Evolutionary conservation across 2,113 vertebrate genomes (phyloP).

Genomic region (Neogobius melanostomus): DNA sequence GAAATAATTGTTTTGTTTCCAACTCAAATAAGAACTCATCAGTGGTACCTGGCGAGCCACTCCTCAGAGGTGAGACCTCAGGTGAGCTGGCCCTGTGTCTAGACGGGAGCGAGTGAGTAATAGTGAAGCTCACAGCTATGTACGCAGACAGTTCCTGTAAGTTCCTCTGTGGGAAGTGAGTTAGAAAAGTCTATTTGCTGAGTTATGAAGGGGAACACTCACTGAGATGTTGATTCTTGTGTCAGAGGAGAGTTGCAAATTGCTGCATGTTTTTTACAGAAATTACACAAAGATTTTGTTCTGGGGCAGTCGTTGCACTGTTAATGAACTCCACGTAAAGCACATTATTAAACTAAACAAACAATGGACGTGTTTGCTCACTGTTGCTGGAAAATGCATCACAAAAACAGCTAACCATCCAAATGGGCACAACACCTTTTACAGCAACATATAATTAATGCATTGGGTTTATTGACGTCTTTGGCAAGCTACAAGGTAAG

Average conservation of each 20-base stretch:
- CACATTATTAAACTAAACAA: slow-evolving; percentile 29
- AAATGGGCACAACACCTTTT: slow-evolving; percentile 6
- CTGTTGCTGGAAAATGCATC: slow-evolving; percentile 1
- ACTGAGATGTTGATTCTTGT: not conserved
- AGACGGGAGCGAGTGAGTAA: slow-evolving; percentile 72
- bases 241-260: not conserved
- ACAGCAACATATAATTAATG: not conserved
- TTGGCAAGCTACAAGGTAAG: not conserved
- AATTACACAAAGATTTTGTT: not conserved
- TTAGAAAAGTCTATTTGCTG: slow-evolving; percentile 11
- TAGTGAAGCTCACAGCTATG: slow-evolving; percentile 20
- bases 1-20: not conserved
- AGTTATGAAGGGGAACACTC: slow-evolving; percentile 4
- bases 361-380: slow-evolving; percentile 18
- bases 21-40: not conserved
- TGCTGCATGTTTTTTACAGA: not conserved
- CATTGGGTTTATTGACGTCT: not conserved
- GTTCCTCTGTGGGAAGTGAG: slow-evolving; percentile 29
- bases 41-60: slow-evolving; percentile 25
- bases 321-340: slow-evolving; percentile 21
- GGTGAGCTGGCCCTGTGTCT: slow-evolving; percentile 62
- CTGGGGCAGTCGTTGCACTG: not conserved
- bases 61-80: slow-evolving; percentile 49
- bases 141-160: slow-evolving; percentile 33
- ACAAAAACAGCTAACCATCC: slow-evolving; percentile 13